phyloP scores from a whole-genome alignment of 2,113 vertebrate genomes.

The Benitochromis conjunctus region DNA sequence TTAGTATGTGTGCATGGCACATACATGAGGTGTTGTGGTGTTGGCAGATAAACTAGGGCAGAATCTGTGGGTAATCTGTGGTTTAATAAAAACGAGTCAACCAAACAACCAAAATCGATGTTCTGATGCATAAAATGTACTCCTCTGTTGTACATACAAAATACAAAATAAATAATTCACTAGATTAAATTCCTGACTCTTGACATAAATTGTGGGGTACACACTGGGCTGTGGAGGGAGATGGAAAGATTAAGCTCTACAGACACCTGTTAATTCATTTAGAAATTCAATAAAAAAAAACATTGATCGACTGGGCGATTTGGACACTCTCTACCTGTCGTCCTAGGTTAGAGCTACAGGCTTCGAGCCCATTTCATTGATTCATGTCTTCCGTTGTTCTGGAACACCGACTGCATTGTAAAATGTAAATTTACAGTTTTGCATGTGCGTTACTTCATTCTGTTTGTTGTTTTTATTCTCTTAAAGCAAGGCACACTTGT shows the following conservation, averaged over 20 bases:
- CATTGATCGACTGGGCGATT: background rate
- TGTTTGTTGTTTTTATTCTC: background rate
- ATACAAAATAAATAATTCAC: background rate
- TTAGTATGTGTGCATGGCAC: background rate
- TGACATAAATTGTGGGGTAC: background rate
- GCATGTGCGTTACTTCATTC: background rate
- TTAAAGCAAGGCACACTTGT: background rate
- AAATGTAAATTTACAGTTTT: background rate
- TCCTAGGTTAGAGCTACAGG: background rate
- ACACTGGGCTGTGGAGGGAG: background rate
- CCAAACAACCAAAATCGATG: background rate
- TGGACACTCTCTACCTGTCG: background rate
- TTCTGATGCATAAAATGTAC: background rate
- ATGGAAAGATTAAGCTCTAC: background rate
- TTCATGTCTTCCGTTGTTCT: background rate
- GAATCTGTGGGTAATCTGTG: background rate
- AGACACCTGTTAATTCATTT: background rate
- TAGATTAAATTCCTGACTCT: background rate
- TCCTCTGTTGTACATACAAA: background rate
- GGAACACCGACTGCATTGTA: background rate
- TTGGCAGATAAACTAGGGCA: background rate
- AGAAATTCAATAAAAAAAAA: background rate
- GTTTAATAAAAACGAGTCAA: background rate
- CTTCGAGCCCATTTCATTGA: background rate
- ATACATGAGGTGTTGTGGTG: background rate